Base-by-base conservation (phyloP, 2,888 invertebrate genomes). In the Acholoe squamosa region DNA sequence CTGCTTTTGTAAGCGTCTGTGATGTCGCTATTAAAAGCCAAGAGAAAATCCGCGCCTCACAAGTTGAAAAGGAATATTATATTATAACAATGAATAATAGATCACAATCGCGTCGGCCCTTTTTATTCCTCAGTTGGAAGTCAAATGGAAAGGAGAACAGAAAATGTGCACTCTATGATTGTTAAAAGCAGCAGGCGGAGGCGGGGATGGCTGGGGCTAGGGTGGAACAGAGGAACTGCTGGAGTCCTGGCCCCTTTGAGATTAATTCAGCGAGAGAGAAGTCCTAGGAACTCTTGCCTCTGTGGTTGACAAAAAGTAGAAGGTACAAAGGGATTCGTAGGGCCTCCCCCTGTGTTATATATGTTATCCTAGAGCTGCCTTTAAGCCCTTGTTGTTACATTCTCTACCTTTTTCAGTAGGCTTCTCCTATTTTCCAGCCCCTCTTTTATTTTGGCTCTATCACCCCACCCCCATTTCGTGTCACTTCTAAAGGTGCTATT, bases 401-500 rank as follows among this genome's bases (percentile, higher is more conserved):
- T 71, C 25, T 28, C 61, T 61, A 19, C 31, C 71, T 71, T 28
- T 71, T 71, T 61, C 61, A n/a, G 61, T n/a, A 19, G 22, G 61
- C 61, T 14, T 61, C 25, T 61, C 14, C 28, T 28, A 71, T 71
- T 28, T 71, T 71, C 28, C 25, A 14, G 3, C 71, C 14, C 7
- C 71, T n/a, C 25, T 71, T 61, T 28, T 71, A 28, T 71, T 28
- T 28, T 71, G 14, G 12, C n/a, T 61, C n/a, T 61, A n/a, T 61
- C 76, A 76, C 76, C 76, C 76, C 76, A 0, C 14, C 16, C 34
- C 80, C 80, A 3, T 80, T 19, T 43, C 80, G 25, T 71, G 71
- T 80, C 33, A 80, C 80, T 43, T 80, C 80, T 33, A 43, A 80
- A 80, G 80, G n/a, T 80, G 80, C 80, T 80, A 80, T 80, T 80